Evolutionary conservation across 92 coral and sea anemone species (phyloP).

Genomic region (Phenganax marumi): DNA sequence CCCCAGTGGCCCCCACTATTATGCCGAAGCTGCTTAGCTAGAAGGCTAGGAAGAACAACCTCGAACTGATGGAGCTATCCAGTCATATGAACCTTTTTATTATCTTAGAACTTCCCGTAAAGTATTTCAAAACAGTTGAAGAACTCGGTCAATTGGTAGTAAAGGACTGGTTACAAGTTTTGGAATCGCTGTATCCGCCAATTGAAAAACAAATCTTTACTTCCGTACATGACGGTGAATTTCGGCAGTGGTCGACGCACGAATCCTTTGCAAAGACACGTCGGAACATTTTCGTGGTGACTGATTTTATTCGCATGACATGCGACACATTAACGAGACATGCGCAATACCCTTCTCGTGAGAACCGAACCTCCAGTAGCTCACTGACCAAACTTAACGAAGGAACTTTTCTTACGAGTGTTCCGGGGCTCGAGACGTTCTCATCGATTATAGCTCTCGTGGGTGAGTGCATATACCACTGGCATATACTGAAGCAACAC

Average conservation of each 20-base stretch:
- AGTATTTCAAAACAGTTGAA: conserved; percentile 71
- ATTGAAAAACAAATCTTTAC: conserved; percentile 65
- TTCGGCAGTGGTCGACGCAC: conserved; percentile 84
- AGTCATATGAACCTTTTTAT: background rate
- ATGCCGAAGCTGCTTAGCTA: too few species aligned
- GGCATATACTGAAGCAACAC: too few species aligned
- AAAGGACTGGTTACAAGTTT: conserved; percentile 73
- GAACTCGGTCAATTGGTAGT: conserved; percentile 82
- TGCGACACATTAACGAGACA: conserved; percentile 74
- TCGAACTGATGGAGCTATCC: background rate
- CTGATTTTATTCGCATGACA: conserved; percentile 70
- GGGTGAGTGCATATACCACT: conserved; percentile 64
- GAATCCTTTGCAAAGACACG: conserved; percentile 75
- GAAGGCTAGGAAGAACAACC: too few species aligned
- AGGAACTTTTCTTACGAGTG: conserved; percentile 86
- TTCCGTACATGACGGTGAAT: conserved; percentile 61
- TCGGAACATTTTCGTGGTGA: conserved; percentile 68
- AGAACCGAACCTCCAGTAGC: conserved; percentile 45
- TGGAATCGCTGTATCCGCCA: conserved; percentile 70
- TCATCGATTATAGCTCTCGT: conserved; percentile 76
- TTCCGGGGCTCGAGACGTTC: conserved; percentile 71
- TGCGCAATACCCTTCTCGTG: conserved; percentile 49
- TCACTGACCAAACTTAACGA: conserved; percentile 65
- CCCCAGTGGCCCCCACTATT: too few species aligned
- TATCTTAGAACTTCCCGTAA: conserved; percentile 75